These are phyloP conservation scores for Theocolax elegans DNA, from an alignment of 1,140 invertebrate genomes.

Conservation along the genomic window DNA sequence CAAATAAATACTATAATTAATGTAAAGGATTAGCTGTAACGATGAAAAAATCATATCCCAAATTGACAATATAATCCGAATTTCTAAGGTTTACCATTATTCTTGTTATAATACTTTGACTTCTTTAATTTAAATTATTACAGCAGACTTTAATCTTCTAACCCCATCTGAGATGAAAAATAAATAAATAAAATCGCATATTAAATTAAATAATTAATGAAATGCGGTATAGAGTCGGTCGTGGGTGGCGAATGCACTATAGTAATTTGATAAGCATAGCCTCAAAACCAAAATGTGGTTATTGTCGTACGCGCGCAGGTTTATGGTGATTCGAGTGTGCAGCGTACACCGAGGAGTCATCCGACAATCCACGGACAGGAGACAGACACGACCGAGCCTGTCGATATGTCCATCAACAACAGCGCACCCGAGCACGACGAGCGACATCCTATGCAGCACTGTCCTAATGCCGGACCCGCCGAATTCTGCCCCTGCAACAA, in stretches of 20 bases:
- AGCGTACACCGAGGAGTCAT: not conserved
- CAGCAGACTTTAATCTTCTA: no score
- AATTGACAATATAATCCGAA: no score
- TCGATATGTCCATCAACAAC: slow-evolving; percentile 53
- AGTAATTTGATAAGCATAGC: slow-evolving; percentile 15
- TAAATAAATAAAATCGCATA: not conserved
- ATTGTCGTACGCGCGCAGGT: slow-evolving; percentile 16
- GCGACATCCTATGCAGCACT: slow-evolving; percentile 42
- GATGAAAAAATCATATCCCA: no score
- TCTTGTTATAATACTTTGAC: no score
- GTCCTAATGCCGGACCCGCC: slow-evolving; percentile 2
- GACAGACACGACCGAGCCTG: slow-evolving; percentile 45
- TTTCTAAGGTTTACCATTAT: no score
- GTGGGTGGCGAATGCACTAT: no score
- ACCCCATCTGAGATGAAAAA: not conserved
- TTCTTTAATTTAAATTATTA: no score
- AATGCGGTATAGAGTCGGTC: no score
- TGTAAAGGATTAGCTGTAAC: no score
- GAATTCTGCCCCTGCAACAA: slow-evolving; percentile 38
- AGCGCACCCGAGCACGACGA: slow-evolving; percentile 41
- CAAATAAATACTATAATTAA: no score
- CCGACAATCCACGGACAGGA: slow-evolving; percentile 29
- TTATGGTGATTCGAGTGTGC: slow-evolving; percentile 13
- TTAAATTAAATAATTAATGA: no score
- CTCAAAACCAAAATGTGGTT: slow-evolving; percentile 2